Evolutionary conservation across 64 coral and sea anemone genomes (phyloP).

Genomic region (Orbicella faveolata): DNA sequence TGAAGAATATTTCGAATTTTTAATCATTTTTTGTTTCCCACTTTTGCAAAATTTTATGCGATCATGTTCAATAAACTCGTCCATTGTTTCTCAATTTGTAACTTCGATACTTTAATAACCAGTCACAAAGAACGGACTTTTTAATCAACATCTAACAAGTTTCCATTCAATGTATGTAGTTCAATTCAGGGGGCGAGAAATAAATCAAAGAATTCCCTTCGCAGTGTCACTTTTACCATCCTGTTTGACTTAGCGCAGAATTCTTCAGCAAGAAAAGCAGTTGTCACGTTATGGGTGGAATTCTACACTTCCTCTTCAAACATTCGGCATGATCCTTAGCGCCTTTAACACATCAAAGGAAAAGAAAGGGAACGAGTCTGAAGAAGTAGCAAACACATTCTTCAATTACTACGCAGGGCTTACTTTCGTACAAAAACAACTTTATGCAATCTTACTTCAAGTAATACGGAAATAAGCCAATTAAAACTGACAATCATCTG

Average conservation of each 20-base stretch:
- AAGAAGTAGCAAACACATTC: not conserved
- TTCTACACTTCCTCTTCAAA: not conserved
- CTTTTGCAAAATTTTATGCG: not conserved
- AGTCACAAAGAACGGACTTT: not conserved
- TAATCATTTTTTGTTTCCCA: conserved; percentile 14
- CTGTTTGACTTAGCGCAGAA: not conserved
- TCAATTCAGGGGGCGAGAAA: not conserved
- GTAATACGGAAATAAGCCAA: conserved; percentile 27
- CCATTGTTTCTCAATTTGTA: not conserved
- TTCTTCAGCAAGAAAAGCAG: conserved; percentile 3
- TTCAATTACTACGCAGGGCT: not conserved
- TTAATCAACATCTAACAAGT: not conserved
- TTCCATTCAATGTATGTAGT: not conserved
- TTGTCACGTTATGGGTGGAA: not conserved
- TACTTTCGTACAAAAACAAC: conserved; percentile 16
- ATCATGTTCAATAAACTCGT: conserved; percentile 8
- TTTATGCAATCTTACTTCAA: not conserved
- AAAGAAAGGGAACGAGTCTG: not conserved
- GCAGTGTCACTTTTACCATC: not conserved
- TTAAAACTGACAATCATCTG: conserved; percentile 41
- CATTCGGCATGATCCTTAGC: conserved; percentile 1
- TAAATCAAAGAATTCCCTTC: conserved; percentile 1
- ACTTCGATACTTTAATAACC: not conserved
- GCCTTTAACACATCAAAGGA: not conserved
- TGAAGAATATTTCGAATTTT: conserved; percentile 32